These are phyloP conservation scores for Litocranius walleri DNA, from an alignment of 2,113 vertebrate genomes.

Conservation along the genomic window DNA sequence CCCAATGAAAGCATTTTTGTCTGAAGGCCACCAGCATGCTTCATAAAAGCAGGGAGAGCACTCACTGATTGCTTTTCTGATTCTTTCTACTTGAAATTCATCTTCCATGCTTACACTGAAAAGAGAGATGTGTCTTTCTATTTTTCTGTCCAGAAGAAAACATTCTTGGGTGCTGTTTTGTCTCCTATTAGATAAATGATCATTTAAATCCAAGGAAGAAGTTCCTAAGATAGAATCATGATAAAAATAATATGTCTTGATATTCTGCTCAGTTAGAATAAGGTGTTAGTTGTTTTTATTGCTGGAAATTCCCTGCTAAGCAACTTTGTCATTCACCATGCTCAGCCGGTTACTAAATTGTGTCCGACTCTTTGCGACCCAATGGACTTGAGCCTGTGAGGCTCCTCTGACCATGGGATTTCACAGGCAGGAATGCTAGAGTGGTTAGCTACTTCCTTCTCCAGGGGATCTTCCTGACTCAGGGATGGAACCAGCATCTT, in stretches of 20 bases:
- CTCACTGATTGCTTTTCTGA: background rate
- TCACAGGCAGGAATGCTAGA: background rate
- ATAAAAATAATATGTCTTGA: constrained; percentile 5
- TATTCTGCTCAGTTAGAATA: background rate
- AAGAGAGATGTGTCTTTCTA: background rate
- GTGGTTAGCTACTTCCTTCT: background rate
- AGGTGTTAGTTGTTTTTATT: background rate
- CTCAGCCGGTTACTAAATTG: background rate
- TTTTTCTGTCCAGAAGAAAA: constrained; percentile 27
- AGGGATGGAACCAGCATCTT: background rate
- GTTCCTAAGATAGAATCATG: background rate
- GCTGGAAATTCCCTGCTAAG: background rate
- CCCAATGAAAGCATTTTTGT: background rate
- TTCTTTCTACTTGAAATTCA: constrained; percentile 25
- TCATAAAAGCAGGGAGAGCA: background rate
- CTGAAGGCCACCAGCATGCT: background rate
- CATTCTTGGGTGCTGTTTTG: background rate
- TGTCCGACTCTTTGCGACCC: background rate
- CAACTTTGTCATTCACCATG: background rate
- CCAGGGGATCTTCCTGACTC: background rate
- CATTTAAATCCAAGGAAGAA: background rate
- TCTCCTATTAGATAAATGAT: background rate
- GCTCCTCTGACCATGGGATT: background rate
- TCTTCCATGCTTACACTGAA: background rate
- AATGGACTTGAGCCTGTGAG: background rate